These are phyloP conservation scores for Charina bottae DNA, from an alignment of 2,113 vertebrate genomes.

Conservation along the genomic window DNA sequence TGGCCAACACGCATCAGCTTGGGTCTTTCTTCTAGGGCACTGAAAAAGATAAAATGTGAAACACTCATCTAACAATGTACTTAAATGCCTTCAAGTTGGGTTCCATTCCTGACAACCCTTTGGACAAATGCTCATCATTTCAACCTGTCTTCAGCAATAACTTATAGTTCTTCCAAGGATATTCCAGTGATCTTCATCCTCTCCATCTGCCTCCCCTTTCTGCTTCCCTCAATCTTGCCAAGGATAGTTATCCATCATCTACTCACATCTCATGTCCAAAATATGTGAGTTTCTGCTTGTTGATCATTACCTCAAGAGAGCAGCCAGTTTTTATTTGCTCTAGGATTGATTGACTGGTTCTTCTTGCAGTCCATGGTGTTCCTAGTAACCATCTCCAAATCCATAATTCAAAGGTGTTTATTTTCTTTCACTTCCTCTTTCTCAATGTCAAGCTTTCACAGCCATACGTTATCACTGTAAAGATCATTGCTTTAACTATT, in stretches of 20 bases:
- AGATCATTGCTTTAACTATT: background rate
- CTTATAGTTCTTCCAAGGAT: background rate
- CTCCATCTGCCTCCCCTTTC: background rate
- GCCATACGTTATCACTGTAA: background rate
- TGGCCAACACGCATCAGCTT: background rate
- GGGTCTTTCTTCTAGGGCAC: background rate
- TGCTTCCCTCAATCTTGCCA: background rate
- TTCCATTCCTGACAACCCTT: background rate
- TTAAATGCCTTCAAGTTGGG: background rate
- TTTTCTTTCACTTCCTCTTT: background rate
- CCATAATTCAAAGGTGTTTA: background rate
- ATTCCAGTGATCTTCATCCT: background rate
- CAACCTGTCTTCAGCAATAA: background rate
- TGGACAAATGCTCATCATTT: background rate
- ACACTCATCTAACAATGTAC: background rate
- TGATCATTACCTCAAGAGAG: background rate
- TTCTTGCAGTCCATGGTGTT: background rate
- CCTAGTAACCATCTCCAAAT: background rate
- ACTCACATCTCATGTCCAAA: background rate
- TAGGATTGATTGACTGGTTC: background rate
- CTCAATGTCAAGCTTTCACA: background rate
- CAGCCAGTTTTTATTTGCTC: background rate
- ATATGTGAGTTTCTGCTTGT: background rate
- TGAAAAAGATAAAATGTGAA: background rate
- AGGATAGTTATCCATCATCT: background rate